Evolutionary conservation across 2,113 vertebrate species (phyloP), one percentile per base, ranked within the genome.

Genomic region (Clinocottus analis): DNA sequence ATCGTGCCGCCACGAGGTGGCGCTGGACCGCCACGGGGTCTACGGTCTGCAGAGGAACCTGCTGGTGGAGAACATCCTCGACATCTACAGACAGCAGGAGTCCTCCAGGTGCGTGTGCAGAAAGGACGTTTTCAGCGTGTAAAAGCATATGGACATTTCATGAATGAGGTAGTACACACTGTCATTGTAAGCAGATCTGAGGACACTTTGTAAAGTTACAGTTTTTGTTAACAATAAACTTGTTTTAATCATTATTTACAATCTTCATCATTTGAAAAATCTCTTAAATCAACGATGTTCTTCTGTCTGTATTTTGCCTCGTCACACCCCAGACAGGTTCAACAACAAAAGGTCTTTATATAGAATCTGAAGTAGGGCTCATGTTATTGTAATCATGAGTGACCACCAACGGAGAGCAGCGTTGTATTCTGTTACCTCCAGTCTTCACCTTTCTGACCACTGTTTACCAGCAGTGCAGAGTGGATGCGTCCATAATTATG

Each of bases 61-160:
- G 72, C 93, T 98, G n/a, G 96, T 97, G 83, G 97, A 98, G 90
- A 98, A 97, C 88, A 98, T 98, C 62, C 96, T 98, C 0, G 97
- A 97, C 87, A 95, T 97, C 75, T 97, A 96, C 92, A 97, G 96
- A 81, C 96, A 97, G 75, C 95, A 97, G 79, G 95, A 96, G 70
- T 94, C 95, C 7, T 93, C 92, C 76, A 94, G 96, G 97, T 96
- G 62, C 8, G 25, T 49, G 27, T 9, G 61, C 13, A 39, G 39
- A 39, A 39, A 39, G 39, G 49, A 43, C 13, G 64, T n/a, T 17
- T 25, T 4, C 17, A 59, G 8, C 11, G 13, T 19, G 13, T 7
- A 58, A 14, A 8, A 53, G 49, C 49, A n/a, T 8, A 58, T 21
- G 16, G 33, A 35, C 8, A 29, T 49, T 35, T 35, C 19, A 31